Percentiles rank a stretch among this genome's conserved stretches.
Conservation (phyloP, 2,113 vertebrate genomes). For the Manacus vitellinus region DNA sequence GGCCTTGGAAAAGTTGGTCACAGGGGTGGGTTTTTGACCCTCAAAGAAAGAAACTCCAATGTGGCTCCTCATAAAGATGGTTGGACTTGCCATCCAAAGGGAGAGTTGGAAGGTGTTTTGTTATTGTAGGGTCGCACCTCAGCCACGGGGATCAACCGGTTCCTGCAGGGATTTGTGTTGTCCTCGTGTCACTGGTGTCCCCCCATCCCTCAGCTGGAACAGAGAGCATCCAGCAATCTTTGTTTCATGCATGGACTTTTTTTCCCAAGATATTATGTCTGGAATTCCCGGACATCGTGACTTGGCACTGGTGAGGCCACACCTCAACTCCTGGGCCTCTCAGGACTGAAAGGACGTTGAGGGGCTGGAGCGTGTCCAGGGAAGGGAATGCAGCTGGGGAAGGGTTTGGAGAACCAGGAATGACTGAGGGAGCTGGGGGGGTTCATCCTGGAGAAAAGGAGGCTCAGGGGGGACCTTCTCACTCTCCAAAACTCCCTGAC, state of each 20-base stretch:
- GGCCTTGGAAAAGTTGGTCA: not conserved
- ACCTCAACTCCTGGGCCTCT: not conserved
- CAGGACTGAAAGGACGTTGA: not conserved
- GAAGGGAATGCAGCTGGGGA: not conserved
- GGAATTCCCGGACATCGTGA: not conserved
- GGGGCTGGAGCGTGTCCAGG: not conserved
- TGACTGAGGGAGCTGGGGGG: not conserved
- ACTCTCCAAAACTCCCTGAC: not conserved
- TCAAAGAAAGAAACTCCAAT: not conserved
- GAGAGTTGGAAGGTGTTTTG: not conserved
- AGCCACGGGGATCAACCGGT: not conserved
- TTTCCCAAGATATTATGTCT: not conserved
- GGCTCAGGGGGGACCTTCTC: not conserved
- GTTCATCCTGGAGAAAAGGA: not conserved
- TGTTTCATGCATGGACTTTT: rapidly evolving
- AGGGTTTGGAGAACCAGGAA: not conserved
- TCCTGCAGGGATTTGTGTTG: not conserved
- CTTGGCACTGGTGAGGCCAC: not conserved
- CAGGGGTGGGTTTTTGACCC: not conserved
- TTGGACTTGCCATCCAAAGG: not conserved
- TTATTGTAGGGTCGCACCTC: not conserved
- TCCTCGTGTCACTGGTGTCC: not conserved
- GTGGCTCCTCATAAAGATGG: not conserved
- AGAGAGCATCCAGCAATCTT: not conserved
- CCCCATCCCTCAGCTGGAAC: not conserved